Evolutionary conservation across 1,140 invertebrate genomes (phyloP), one percentile per base, ranked within the genome.

Genomic region (Drosophila tsacasi): DNA sequence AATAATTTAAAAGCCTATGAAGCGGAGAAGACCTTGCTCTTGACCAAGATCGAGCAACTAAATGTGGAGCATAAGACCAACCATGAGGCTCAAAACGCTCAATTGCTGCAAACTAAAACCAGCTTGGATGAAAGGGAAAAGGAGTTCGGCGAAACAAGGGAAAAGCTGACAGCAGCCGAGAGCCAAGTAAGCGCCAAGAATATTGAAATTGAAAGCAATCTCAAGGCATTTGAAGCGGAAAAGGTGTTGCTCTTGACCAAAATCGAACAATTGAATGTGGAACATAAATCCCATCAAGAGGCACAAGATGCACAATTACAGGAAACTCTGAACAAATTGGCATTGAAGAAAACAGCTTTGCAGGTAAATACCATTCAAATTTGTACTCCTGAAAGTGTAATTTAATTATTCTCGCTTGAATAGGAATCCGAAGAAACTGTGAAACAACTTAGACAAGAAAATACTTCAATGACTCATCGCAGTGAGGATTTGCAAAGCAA

Each of bases 401-500:
- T 32, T 35, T 25, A 19, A 23, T 32, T n/a, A 7, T 27, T 19
- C 21, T 37, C 5, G 5, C 5, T 42, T 39, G 8, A 44, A 12
- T 35, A 89, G 83, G 58, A 78, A 52, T 35, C 61, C 3, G 46
- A 60, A 23, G 32, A 50, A 37, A 35, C 39, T 37, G 19, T 87
- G n/a, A 35, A 42, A 15, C 19, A 52, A 37, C 35, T 89, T 5
- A 59, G 39, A 5, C 46, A 84, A 30, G 68, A 81, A 4, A 62
- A 84, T 30, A 23, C 32, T 7, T 30, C 25, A 30, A 39, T 52
- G 30, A 23, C 13, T 9, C 50, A 78, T 52, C 40, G 32, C 25
- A 57, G 25, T 17, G 52, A 23, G 15, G 64, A 89, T 15, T 61
- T 89, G 32, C 63, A 87, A 59, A 37, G 62, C 32, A 84, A 80